These are phyloP conservation scores for Dynastes tityus DNA, from an alignment of 2,888 invertebrate species.

Conservation along the genomic window DNA sequence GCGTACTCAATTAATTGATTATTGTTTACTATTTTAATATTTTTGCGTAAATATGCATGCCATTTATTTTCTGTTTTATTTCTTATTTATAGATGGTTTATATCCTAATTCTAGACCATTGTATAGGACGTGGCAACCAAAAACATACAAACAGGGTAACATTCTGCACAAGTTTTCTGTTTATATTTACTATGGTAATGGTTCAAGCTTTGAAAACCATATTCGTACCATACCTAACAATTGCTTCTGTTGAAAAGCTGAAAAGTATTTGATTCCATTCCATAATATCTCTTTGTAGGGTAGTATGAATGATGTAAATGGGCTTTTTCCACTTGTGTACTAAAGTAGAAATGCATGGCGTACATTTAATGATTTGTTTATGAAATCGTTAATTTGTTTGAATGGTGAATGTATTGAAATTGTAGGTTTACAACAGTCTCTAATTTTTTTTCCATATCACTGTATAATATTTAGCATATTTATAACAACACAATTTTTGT, in stretches of 20 bases:
- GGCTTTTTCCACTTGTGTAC: too few species aligned
- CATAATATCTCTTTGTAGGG: too few species aligned
- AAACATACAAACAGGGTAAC: slow-evolving; percentile 75
- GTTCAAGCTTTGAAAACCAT: slow-evolving; percentile 12
- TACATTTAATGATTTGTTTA: too few species aligned
- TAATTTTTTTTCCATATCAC: too few species aligned
- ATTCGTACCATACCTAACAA: background rate
- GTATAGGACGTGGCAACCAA: slow-evolving; percentile 71
- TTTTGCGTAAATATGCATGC: slow-evolving; percentile 50
- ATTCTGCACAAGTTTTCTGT: slow-evolving; percentile 7
- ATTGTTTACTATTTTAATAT: slow-evolving; percentile 47
- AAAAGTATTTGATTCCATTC: too few species aligned
- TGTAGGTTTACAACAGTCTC: too few species aligned
- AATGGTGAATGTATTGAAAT: too few species aligned
- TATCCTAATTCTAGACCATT: slow-evolving; percentile 72
- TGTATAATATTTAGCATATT: too few species aligned
- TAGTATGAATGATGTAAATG: too few species aligned
- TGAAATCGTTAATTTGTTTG: too few species aligned
- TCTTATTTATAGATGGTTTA: slow-evolving; percentile 71
- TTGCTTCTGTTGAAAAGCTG: background rate
- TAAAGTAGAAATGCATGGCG: too few species aligned
- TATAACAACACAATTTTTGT: too few species aligned
- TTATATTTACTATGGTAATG: slow-evolving; percentile 21
- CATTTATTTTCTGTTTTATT: slow-evolving; percentile 48
- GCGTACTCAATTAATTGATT: background rate